Base-by-base conservation (phyloP, 2,888 invertebrate species). In the Chorisops tibialis region DNA sequence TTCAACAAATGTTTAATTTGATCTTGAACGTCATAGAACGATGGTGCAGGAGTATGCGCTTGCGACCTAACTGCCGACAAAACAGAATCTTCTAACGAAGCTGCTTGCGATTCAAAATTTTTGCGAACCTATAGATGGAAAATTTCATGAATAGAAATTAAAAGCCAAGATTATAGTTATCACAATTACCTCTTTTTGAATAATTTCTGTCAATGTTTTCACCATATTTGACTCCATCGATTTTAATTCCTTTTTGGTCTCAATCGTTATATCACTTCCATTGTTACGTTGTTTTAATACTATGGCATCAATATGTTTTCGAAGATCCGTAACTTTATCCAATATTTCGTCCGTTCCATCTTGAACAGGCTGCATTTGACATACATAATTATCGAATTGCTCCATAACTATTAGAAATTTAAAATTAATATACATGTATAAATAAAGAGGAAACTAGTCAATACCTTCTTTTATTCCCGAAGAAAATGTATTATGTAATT, bases 381-480 rank as follows among this genome's bases (percentile, higher is more conserved):
- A 79, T 59, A 80, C 69, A 63, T 81, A 74, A 30, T 74, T 69
- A 65, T 81, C 81, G 41, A 82, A 78, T 63, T 81, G 80, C 67
- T 81, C 78, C 71, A 82, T 75, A 71, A 82, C 82, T 82, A 16
- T 11, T n/a, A n/a, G n/a, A n/a, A 45, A 19, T 19, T n/a, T 16
- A 1, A 30, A 30, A n/a, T n/a, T n/a, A n/a, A 24, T 22, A 4
- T 24, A 48, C 19, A 48, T n/a, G n/a, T n/a, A 43, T n/a, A 43
- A n/a, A 43, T 43, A n/a, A n/a, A 45, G 18, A 14, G 11, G 5
- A 50, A 50, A 9, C 12, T 7, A 9, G n/a, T 69, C 71, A 12
- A 69, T 79, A 95, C 95, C 94, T 79, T 96, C 95, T 74, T 88
- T 88, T 6, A 95, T 92, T 59, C 97, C 97, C 67, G 83, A 84